Conservation (phyloP, 1,140 invertebrate species). For the Melanaphis sacchari region DNA sequence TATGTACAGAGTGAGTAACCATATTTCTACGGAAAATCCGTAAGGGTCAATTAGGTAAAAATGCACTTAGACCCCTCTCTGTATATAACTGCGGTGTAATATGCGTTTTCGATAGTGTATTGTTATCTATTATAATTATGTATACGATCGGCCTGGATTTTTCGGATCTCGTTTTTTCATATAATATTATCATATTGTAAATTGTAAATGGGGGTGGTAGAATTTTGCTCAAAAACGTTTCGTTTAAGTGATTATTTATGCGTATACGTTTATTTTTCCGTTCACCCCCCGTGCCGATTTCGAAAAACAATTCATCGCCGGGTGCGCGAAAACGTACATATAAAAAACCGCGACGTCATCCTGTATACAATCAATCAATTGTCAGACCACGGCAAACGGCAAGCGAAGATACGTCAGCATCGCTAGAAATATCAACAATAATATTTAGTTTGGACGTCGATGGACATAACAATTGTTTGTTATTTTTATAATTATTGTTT, state of each 20-base stretch:
- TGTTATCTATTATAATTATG: not conserved
- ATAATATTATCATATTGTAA: not conserved
- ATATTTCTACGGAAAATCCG: not conserved
- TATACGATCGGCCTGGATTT: not conserved
- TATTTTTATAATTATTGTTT: conserved; percentile 7
- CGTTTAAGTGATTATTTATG: not conserved
- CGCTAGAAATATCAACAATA: not conserved
- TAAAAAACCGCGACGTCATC: not conserved
- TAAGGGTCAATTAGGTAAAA: not conserved
- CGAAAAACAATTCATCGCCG: not conserved
- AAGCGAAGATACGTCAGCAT: not conserved
- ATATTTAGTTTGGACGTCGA: not conserved
- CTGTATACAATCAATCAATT: not conserved
- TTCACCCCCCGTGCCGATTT: not conserved
- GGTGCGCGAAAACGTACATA: not conserved
- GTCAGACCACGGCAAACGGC: not conserved
- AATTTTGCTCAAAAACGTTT: not conserved
- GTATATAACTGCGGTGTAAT: not conserved
- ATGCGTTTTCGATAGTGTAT: not conserved
- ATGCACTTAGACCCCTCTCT: not conserved
- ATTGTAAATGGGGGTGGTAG: too few relatives aligned
- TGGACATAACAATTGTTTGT: not conserved
- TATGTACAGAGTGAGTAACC: not conserved
- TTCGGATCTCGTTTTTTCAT: not conserved
- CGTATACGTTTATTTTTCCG: not conserved